Percentiles rank a stretch among this genome's conserved stretches.
phyloP scores from a whole-genome alignment of 37 sponge, comb jelly and placozoan species.

The Chondrosia reniformis region DNA sequence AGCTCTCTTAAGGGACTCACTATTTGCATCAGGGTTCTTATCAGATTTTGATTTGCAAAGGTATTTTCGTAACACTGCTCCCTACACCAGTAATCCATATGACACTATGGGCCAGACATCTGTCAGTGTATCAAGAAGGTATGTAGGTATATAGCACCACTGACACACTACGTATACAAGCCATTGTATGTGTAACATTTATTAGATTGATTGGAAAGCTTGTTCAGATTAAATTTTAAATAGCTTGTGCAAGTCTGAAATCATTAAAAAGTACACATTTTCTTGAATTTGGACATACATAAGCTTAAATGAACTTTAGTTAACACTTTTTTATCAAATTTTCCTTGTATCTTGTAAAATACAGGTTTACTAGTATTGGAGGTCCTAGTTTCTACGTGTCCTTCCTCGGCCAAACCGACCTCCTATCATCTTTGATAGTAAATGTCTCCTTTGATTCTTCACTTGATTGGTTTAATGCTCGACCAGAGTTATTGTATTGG shows the following conservation, averaged over 20 bases:
- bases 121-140: slow-evolving; percentile 57
- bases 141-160: background rate
- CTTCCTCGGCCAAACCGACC: slow-evolving; percentile 47
- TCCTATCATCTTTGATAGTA: slow-evolving; percentile 46
- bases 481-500: slow-evolving; percentile 69
- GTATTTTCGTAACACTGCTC: slow-evolving; percentile 31
- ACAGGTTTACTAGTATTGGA: slow-evolving; percentile 63
- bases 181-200: no score
- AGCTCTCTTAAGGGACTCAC: slow-evolving; percentile 29
- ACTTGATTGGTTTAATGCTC: slow-evolving; percentile 40
- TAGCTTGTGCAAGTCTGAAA: no score
- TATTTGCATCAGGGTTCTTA: slow-evolving; percentile 47
- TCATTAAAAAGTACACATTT: no score
- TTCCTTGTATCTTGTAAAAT: no score
- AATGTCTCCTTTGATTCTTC: slow-evolving; percentile 55
- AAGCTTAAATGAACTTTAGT: background rate
- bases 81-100: slow-evolving; percentile 75
- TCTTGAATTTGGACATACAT: background rate
- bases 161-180: background rate
- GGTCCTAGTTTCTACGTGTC: slow-evolving; percentile 89
- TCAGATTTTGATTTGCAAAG: slow-evolving; percentile 33
- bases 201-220: no score
- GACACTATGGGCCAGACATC: slow-evolving; percentile 59
- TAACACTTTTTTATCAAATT: background rate
- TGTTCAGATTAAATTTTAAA: no score